These are phyloP conservation scores for Lymantria monacha DNA, from an alignment of 2,888 invertebrate species.

Conservation along the genomic window DNA sequence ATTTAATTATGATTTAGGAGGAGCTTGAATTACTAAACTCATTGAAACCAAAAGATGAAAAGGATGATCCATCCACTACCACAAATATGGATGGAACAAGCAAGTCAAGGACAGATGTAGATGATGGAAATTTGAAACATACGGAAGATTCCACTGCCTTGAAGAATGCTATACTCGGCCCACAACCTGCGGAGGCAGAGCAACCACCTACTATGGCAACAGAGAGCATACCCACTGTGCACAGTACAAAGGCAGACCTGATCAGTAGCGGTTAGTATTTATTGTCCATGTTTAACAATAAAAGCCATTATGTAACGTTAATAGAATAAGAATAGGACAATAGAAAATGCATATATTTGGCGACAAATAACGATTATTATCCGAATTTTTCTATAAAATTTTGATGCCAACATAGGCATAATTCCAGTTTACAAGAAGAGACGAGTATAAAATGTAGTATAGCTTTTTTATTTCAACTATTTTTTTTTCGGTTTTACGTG, in stretches of 20 bases:
- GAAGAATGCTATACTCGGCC: constrained; percentile 71
- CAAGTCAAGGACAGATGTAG: constrained; percentile 59
- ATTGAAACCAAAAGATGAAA: constrained; percentile 85
- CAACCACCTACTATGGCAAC: constrained; percentile 43
- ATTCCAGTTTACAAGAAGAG: no score
- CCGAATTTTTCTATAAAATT: no score
- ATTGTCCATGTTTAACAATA: neutral
- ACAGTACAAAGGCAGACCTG: constrained; percentile 61
- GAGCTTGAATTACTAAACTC: constrained; percentile 87
- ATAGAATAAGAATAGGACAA: no score
- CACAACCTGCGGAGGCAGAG: constrained; percentile 58
- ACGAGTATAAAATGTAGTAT: no score
- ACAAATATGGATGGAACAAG: constrained; percentile 40
- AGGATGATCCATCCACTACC: constrained; percentile 55
- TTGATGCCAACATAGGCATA: no score
- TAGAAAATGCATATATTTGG: no score
- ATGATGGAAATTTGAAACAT: constrained; percentile 62
- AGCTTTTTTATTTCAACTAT: no score
- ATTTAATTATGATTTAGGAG: constrained; percentile 61
- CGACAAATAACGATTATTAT: no score
- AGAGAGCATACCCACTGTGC: constrained; percentile 53
- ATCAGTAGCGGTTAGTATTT: constrained; percentile 52
- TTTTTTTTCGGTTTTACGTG: no score
- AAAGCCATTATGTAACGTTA: no score
- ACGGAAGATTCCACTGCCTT: constrained; percentile 75